These are phyloP conservation scores for Mesodorylaimus sp. DNA, from an alignment of 2,888 invertebrate species.

Conservation along the genomic window DNA sequence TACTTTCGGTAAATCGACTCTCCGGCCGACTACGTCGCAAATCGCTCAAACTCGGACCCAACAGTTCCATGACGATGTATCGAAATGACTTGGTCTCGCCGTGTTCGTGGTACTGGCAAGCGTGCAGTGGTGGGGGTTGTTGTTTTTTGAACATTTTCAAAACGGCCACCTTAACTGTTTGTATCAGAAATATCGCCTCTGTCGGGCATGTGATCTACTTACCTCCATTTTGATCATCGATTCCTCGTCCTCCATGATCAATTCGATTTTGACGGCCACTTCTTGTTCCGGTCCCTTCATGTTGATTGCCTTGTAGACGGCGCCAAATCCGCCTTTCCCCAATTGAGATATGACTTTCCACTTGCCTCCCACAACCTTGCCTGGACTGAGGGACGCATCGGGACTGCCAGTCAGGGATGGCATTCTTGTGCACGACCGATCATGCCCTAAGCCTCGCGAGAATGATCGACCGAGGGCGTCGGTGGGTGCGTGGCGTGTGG, in stretches of 20 bases:
- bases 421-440: no score
- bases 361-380: not conserved
- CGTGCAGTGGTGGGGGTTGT: no score
- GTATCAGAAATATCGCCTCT: no score
- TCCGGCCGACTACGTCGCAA: slow-evolving; percentile 71
- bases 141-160: no score
- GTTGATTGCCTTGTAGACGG: not conserved
- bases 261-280: not conserved
- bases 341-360: not conserved
- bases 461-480: no score
- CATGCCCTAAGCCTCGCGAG: no score
- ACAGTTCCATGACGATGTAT: slow-evolving; percentile 96
- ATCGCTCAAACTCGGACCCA: slow-evolving; percentile 85
- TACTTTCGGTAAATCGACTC: slow-evolving; percentile 80
- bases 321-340: not conserved
- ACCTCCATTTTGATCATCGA: not conserved
- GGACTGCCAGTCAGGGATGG: no score
- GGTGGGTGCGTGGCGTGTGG: no score
- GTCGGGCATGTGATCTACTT: no score
- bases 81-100: no score
- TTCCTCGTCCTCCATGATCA: not conserved
- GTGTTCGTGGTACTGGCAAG: no score
- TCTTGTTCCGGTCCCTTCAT: not conserved
- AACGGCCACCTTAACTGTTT: no score
- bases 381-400: not conserved